These are phyloP conservation scores for Malacosoma neustria DNA, from an alignment of 2,888 invertebrate species.

Conservation along the genomic window DNA sequence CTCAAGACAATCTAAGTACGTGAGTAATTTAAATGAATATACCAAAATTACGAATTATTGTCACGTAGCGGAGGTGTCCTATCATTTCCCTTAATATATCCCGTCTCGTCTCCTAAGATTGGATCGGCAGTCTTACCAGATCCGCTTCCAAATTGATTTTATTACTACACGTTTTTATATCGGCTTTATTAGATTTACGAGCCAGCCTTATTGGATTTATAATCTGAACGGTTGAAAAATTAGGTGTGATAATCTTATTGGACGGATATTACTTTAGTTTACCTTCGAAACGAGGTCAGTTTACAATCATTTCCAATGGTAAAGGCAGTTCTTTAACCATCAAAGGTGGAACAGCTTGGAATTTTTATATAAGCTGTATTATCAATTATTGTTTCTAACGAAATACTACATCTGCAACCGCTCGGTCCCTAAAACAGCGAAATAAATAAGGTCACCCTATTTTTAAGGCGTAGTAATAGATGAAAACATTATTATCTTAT, in stretches of 20 bases:
- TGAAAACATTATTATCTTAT: no score
- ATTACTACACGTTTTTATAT: constrained; percentile 1
- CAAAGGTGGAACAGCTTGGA: no score
- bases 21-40: background rate
- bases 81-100: constrained; percentile 15
- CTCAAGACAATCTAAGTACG: background rate
- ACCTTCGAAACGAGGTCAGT: no score
- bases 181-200: background rate
- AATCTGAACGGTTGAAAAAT: background rate
- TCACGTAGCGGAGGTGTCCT: constrained; percentile 24
- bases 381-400: no score
- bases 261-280: no score
- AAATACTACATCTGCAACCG: no score
- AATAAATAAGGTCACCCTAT: no score
- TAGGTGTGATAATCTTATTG: background rate
- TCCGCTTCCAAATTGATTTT: constrained; percentile 8
- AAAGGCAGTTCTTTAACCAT: no score
- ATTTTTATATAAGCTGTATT: no score
- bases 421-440: no score
- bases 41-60: constrained; percentile 17
- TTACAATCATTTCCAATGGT: no score
- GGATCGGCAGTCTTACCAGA: constrained; percentile 4
- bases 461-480: no score
- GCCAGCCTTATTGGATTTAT: background rate
- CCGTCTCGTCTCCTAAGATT: constrained; percentile 2